A percentile compares a stretch with the other conserved stretches of the same genome.
These are phyloP conservation scores for Napeogenes inachia DNA, from an alignment of 2,888 invertebrate genomes.

Conservation along the genomic window DNA sequence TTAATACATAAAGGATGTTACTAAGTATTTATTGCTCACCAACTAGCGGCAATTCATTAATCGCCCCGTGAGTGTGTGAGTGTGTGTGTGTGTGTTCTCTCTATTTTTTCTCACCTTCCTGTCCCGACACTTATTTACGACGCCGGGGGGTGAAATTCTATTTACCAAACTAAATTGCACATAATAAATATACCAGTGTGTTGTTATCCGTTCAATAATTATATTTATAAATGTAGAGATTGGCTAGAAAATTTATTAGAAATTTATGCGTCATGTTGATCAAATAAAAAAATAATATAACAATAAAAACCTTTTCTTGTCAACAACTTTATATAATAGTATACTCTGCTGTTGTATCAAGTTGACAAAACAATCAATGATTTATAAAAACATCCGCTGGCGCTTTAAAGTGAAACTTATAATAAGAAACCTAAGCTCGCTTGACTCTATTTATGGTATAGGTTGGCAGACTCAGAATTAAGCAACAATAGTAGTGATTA, in stretches of 20 bases:
- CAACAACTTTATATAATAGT: background rate
- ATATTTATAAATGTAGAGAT: too few relatives aligned
- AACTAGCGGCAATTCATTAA: slow-evolving; percentile 53
- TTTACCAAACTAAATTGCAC: slow-evolving; percentile 29
- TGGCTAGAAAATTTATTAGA: too few relatives aligned
- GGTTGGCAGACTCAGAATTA: too few relatives aligned
- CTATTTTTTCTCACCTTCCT: slow-evolving; percentile 53
- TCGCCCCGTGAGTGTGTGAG: slow-evolving; percentile 36
- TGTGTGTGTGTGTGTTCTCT: slow-evolving; percentile 18
- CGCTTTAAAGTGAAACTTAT: too few relatives aligned
- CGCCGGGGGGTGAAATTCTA: slow-evolving; percentile 47
- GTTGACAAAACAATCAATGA: background rate
- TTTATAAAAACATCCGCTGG: too few relatives aligned
- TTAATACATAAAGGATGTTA: background rate
- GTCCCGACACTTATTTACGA: slow-evolving; percentile 50
- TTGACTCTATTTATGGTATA: too few relatives aligned
- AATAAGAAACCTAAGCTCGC: too few relatives aligned
- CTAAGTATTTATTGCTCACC: slow-evolving; percentile 37
- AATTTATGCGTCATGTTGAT: too few relatives aligned
- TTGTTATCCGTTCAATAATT: background rate
- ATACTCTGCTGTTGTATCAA: background rate
- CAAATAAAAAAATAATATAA: too few relatives aligned
- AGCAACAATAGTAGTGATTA: too few relatives aligned
- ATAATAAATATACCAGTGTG: background rate
- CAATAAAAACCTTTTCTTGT: too few relatives aligned